Evolutionary conservation across 2,113 vertebrate genomes (phyloP).

Genomic region (Jacana jacana): DNA sequence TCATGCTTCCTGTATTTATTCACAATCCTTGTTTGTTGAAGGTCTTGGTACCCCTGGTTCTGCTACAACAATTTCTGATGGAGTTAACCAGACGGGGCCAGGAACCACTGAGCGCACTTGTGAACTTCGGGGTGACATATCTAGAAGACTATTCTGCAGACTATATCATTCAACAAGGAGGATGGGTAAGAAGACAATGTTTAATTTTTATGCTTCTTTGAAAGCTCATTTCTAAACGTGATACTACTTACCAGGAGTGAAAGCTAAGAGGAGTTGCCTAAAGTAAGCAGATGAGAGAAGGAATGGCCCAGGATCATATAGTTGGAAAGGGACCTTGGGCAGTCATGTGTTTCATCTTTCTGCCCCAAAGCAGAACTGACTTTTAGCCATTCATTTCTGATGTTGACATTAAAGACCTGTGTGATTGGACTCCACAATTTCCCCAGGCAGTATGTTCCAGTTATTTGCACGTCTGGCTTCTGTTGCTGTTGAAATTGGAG

Average conservation of each 20-base stretch:
- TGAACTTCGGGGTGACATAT: slow-evolving; percentile 83
- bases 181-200: slow-evolving; percentile 86
- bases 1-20: not conserved
- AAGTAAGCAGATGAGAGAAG: not conserved
- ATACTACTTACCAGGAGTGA: not conserved
- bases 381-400: not conserved
- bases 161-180: slow-evolving; percentile 89
- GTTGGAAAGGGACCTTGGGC: not conserved
- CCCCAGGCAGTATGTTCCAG: not conserved
- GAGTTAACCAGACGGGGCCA: slow-evolving; percentile 76
- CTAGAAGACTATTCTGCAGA: slow-evolving; percentile 85
- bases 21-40: slow-evolving; percentile 45
- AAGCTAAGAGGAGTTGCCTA: not conserved
- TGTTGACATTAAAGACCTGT: not conserved
- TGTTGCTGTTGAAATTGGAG: not conserved
- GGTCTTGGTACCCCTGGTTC: slow-evolving; percentile 89
- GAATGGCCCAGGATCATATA: not conserved
- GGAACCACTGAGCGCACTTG: slow-evolving; percentile 73
- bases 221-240: not conserved
- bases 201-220: not conserved
- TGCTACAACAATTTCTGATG: slow-evolving; percentile 84
- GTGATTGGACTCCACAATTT: not conserved
- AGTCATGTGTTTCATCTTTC: not conserved
- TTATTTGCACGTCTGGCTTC: not conserved
- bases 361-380: not conserved